Conservation (phyloP, 2,888 invertebrate genomes). For the Lasioglossum marginatum region DNA sequence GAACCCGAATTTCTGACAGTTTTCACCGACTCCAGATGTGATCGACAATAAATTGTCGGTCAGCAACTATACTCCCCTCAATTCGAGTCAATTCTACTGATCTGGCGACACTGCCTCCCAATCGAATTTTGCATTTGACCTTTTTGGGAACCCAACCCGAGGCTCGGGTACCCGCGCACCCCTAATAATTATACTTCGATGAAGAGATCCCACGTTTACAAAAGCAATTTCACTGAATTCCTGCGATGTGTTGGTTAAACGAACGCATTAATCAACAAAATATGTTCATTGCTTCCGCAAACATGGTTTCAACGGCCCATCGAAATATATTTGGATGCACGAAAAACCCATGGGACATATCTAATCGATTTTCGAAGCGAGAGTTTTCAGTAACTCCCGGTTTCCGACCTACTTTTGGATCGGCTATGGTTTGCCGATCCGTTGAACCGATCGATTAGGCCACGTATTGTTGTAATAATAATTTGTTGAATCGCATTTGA, state of each 20-base stretch:
- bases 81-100: no score
- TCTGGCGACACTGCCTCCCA: no score
- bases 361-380: neutral
- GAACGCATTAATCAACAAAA: neutral
- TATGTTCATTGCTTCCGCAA: neutral
- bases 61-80: no score
- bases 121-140: neutral
- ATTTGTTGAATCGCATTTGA: no score
- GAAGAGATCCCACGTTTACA: neutral
- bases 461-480: neutral
- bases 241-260: neutral
- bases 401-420: neutral
- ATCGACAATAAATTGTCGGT: no score
- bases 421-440: neutral
- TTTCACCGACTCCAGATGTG: no score
- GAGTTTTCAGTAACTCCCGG: neutral
- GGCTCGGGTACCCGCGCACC: no score
- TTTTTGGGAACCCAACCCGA: neutral
- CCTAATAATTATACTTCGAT: neutral
- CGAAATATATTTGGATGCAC: neutral
- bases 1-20: no score
- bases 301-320: neutral
- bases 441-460: neutral
- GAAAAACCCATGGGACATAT: neutral
- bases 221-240: neutral